Percentiles rank a stretch among this genome's conserved stretches.
phyloP scores from a whole-genome alignment of 1,140 invertebrate genomes.

The Lutraria rhynchaena region DNA sequence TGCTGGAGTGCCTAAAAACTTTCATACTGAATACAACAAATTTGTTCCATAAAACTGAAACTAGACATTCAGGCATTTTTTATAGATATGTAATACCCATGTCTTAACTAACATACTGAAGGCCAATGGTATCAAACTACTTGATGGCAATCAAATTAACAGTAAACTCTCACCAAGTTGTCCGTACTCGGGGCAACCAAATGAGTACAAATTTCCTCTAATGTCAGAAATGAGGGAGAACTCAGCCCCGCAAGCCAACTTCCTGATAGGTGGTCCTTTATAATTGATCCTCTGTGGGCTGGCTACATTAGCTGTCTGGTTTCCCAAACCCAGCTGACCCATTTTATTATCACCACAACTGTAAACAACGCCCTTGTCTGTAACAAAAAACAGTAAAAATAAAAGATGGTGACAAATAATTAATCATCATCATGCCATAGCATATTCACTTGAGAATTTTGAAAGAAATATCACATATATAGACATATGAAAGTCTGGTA shows the following conservation, averaged over 20 bases:
- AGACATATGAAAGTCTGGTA: too few species aligned
- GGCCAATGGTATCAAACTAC: too few species aligned
- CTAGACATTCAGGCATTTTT: too few species aligned
- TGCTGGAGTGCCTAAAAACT: neutral
- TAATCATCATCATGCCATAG: too few species aligned
- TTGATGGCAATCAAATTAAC: too few species aligned
- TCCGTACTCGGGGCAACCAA: conserved; percentile 96
- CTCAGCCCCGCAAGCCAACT: conserved; percentile 94
- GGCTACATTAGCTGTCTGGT: conserved; percentile 86
- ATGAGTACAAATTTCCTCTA: conserved; percentile 93
- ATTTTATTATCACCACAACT: conserved; percentile 95
- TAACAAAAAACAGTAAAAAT: conserved; percentile 63
- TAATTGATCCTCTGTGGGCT: conserved; percentile 87
- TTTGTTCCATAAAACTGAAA: too few species aligned
- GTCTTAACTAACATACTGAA: too few species aligned
- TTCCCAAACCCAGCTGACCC: conserved; percentile 94
- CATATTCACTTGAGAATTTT: too few species aligned
- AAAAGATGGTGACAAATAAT: too few species aligned
- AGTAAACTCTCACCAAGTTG: conserved; percentile 91
- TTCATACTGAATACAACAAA: neutral
- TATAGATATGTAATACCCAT: too few species aligned
- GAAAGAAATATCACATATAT: too few species aligned
- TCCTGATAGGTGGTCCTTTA: conserved; percentile 90
- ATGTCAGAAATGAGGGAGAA: conserved; percentile 95
- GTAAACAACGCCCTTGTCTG: conserved; percentile 92